A percentile compares a stretch with the other conserved stretches of the same genome.
Evolutionary conservation across 2,797 vertebrate genomes (phyloP).

Genomic region (Macrochelys suwanniensis): DNA sequence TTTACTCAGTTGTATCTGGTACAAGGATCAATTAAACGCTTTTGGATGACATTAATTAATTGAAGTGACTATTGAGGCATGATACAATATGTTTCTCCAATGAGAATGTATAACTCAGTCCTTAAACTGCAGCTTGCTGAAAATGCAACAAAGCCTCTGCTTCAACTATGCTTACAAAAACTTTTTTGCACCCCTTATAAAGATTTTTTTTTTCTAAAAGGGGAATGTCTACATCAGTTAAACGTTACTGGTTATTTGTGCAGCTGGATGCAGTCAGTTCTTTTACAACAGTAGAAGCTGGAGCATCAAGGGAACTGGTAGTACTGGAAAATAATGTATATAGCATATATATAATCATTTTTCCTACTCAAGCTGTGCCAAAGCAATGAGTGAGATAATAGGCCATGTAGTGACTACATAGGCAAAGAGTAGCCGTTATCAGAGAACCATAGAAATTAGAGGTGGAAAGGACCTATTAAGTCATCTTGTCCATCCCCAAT

Average conservation of each 20-base stretch:
- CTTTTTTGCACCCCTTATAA: not conserved
- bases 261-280: not conserved
- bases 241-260: not conserved
- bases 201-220: not conserved
- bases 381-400: not conserved
- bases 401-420: not conserved
- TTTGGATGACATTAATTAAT: slow-evolving; percentile 20
- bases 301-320: not conserved
- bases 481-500: not conserved
- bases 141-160: not conserved
- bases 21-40: not conserved
- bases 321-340: not conserved
- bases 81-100: not conserved
- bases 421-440: not conserved
- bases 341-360: not conserved
- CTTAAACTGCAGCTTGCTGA: not conserved
- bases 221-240: not conserved
- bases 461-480: not conserved
- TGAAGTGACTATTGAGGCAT: not conserved
- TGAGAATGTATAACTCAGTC: not conserved
- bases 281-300: not conserved
- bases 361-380: slow-evolving; percentile 5
- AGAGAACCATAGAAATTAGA: not conserved
- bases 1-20: not conserved
- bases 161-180: not conserved